Evolutionary conservation across 2,113 vertebrate genomes (phyloP).

Genomic region (Sigmodon hispidus): DNA sequence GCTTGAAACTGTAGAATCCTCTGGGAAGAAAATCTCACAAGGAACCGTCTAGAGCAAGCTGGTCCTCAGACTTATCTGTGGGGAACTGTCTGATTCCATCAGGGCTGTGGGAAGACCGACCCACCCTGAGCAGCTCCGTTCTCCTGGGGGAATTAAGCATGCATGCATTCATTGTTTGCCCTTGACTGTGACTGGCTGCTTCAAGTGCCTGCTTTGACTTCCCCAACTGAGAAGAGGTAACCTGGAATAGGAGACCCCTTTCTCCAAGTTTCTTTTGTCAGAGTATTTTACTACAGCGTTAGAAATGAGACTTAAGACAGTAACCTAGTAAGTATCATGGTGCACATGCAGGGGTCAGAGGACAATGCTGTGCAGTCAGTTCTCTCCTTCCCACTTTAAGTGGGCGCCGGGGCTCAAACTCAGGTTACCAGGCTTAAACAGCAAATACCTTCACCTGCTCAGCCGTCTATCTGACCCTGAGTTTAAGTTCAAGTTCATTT

Average conservation of each 20-base stretch:
- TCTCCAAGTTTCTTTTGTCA: neutral
- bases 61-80: neutral
- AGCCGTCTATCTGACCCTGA: neutral
- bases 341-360: neutral
- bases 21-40: neutral
- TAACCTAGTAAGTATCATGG: neutral
- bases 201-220: neutral
- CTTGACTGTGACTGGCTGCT: neutral
- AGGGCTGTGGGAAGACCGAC: neutral
- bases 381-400: neutral
- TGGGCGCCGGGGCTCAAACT: neutral
- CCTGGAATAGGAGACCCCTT: neutral
- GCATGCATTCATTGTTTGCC: neutral
- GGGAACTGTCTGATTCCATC: neutral
- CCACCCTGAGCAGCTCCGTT: neutral
- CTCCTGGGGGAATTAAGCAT: neutral
- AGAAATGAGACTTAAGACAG: neutral
- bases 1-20: too few species aligned
- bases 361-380: neutral
- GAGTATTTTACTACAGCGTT: neutral
- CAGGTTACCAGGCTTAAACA: neutral
- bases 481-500: neutral
- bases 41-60: neutral
- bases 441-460: neutral
- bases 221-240: neutral